Conservation (phyloP, 2,113 vertebrate species). For the Hoplias malabaricus region DNA sequence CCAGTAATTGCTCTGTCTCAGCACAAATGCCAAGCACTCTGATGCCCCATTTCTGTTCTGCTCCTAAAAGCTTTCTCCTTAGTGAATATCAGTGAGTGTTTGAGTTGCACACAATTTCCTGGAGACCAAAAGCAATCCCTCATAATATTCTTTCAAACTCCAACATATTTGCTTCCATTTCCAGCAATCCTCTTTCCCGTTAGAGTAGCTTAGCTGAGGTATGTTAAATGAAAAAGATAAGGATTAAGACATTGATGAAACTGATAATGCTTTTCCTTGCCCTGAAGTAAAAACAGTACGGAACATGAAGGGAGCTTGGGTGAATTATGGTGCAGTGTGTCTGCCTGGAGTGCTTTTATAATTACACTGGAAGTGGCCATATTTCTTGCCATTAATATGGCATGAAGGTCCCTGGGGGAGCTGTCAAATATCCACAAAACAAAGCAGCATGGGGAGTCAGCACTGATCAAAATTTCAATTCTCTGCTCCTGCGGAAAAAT, state of each 20-base stretch:
- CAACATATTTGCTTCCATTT: neutral
- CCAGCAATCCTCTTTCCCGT: neutral
- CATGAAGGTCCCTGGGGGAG: constrained; percentile 68
- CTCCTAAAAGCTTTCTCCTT: neutral
- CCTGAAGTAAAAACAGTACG: constrained; percentile 51
- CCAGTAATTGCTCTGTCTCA: constrained; percentile 22
- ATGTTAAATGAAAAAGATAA: constrained; percentile 54
- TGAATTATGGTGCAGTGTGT: constrained; percentile 59
- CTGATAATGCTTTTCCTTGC: constrained; percentile 45
- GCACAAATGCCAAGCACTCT: neutral
- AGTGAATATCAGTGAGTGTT: neutral
- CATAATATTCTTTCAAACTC: neutral
- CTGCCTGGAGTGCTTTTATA: constrained; percentile 70
- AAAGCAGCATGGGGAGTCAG: constrained; percentile 56
- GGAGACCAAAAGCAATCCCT: neutral
- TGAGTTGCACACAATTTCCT: neutral
- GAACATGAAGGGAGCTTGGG: constrained; percentile 56
- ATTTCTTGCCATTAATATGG: constrained; percentile 68
- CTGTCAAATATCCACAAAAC: constrained; percentile 66
- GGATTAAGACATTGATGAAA: constrained; percentile 50
- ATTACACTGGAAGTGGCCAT: constrained; percentile 67
- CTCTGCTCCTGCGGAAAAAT: constrained; percentile 36
- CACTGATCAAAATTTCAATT: constrained; percentile 41
- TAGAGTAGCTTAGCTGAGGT: constrained; percentile 22
- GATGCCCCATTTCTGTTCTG: constrained; percentile 2